phyloP scores from a whole-genome alignment of 2,113 vertebrate species.

The Silurus asotus region DNA sequence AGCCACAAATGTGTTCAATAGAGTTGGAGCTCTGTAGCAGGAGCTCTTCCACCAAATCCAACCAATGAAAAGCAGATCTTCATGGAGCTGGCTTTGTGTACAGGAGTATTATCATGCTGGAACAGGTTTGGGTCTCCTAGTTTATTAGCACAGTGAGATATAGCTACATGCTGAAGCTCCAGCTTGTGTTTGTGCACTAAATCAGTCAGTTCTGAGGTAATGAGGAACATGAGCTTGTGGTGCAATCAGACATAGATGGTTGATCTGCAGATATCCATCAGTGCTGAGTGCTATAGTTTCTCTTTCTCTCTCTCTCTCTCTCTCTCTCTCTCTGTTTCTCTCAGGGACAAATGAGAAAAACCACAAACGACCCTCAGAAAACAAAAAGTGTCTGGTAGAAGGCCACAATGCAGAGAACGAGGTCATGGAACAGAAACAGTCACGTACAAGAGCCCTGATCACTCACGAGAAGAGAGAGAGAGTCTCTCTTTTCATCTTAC shows the following conservation, averaged over 20 bases:
- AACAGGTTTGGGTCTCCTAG: too few relatives aligned
- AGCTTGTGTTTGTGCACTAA: neutral
- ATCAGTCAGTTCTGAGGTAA: neutral
- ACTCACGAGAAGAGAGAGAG: neutral
- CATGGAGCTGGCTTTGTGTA: too few relatives aligned
- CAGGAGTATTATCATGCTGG: too few relatives aligned
- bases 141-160: neutral
- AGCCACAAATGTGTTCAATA: too few relatives aligned
- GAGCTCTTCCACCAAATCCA: too few relatives aligned
- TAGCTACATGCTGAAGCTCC: neutral
- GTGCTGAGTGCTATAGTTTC: neutral
- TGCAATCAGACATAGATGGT: neutral
- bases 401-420: neutral
- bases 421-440: neutral
- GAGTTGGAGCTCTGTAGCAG: too few relatives aligned
- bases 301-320: neutral
- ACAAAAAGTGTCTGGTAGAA: neutral
- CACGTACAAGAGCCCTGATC: neutral
- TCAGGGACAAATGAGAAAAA: neutral
- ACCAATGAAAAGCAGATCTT: too few relatives aligned
- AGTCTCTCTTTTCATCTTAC: too few relatives aligned
- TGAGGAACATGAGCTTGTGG: too few relatives aligned
- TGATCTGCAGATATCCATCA: neutral
- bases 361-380: neutral
- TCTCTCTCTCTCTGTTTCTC: neutral